Evolutionary conservation across 2,888 invertebrate genomes (phyloP).

Genomic region (Eupithecia exiguata): DNA sequence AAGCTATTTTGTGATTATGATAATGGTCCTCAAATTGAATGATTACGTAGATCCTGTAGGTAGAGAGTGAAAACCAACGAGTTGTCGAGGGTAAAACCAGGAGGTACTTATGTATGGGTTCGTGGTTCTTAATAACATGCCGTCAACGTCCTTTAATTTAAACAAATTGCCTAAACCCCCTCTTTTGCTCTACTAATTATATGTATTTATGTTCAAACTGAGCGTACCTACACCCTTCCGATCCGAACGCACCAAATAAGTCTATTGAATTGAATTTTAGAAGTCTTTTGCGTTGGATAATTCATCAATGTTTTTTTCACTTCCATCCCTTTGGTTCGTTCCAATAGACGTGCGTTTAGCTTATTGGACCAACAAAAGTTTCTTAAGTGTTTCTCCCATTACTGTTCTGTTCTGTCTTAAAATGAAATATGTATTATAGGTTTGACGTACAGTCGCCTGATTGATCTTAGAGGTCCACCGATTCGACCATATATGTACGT

Average conservation of each 20-base stretch:
- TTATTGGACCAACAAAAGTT: neutral
- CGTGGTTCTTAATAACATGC: neutral
- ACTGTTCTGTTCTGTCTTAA: neutral
- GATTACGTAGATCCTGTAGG: neutral
- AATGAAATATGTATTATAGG: neutral
- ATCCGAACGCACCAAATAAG: neutral
- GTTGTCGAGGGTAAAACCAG: neutral
- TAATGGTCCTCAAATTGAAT: conserved; percentile 7
- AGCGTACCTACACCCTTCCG: neutral
- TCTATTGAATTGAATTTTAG: neutral
- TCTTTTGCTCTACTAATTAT: neutral
- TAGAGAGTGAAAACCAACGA: neutral
- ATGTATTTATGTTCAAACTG: neutral
- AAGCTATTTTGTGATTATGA: conserved; percentile 1
- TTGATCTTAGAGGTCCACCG: neutral
- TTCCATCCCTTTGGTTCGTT: neutral
- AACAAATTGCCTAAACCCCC: neutral
- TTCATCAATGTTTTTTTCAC: neutral
- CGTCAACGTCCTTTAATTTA: neutral
- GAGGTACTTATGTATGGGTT: neutral
- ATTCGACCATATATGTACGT: neutral
- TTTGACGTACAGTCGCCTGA: neutral
- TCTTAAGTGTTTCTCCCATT: neutral
- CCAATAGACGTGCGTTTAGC: neutral
- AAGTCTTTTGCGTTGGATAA: neutral